Conservation (phyloP, 2,888 invertebrate genomes). For the Brachynemurus nebulosus region DNA sequence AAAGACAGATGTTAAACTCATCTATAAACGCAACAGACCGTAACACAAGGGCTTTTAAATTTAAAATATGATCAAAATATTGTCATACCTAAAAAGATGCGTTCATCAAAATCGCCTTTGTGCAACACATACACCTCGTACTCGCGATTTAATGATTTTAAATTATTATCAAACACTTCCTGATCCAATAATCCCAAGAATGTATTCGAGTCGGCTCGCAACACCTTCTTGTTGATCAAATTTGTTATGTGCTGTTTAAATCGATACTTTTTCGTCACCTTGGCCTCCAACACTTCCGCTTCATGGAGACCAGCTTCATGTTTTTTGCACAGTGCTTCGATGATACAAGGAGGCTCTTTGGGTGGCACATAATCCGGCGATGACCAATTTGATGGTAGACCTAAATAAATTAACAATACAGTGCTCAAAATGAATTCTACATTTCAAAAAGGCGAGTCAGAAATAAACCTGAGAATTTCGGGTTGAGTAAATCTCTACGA, state of each 20-base stretch:
- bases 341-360: slow-evolving; percentile 63
- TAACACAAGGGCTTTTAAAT: too few relatives aligned
- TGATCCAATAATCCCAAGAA: slow-evolving; percentile 65
- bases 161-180: slow-evolving; percentile 70
- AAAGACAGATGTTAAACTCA: too few relatives aligned
- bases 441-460: too few relatives aligned
- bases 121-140: slow-evolving; percentile 87
- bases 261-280: slow-evolving; percentile 78
- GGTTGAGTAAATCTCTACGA: slow-evolving; percentile 74
- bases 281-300: slow-evolving; percentile 78
- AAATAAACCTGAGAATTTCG: slow-evolving; percentile 55
- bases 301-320: too few relatives aligned
- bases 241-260: slow-evolving; percentile 66
- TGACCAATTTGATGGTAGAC: slow-evolving; percentile 56
- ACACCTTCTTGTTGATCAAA: slow-evolving; percentile 57
- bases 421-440: slow-evolving; percentile 3
- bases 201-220: slow-evolving; percentile 57
- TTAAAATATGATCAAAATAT: too few relatives aligned
- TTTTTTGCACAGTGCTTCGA: slow-evolving; percentile 65
- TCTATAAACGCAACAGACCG: too few relatives aligned
- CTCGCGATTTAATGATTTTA: slow-evolving; percentile 67
- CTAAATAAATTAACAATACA: slow-evolving; percentile 29
- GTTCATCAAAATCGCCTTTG: slow-evolving; percentile 91
- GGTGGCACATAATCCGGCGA: slow-evolving; percentile 39
- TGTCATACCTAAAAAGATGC: slow-evolving; percentile 73